Percentiles rank a stretch among this genome's conserved stretches.
Conservation (phyloP, 2,797 vertebrate species). For the Anguilla obscura region DNA sequence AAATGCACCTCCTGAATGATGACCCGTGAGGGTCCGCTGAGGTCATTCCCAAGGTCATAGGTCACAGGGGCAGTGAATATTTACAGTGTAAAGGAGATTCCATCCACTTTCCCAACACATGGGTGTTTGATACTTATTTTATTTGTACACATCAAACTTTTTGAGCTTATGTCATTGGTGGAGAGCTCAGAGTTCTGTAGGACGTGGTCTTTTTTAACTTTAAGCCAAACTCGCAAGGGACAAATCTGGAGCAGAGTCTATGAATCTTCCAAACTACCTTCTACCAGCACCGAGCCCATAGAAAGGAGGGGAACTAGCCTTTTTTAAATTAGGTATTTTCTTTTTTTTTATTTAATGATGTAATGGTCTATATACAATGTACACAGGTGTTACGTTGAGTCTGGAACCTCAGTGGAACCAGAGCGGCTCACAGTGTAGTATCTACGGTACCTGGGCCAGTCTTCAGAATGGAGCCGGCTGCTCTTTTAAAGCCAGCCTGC, state of each 20-base stretch:
- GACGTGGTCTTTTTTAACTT: conserved; percentile 53
- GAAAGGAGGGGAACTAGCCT: conserved; percentile 54
- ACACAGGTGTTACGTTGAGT: conserved; percentile 51
- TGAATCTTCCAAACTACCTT: conserved; percentile 47
- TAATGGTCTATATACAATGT: conserved; percentile 52
- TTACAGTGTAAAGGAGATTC: conserved; percentile 33
- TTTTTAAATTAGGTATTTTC: conserved; percentile 61
- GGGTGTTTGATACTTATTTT: conserved; percentile 61
- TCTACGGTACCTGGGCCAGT: conserved; percentile 25
- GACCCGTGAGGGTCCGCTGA: conserved; percentile 47
- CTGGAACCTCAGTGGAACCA: conserved; percentile 47
- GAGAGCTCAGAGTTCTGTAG: not conserved
- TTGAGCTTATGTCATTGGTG: conserved; percentile 46
- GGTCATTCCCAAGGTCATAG: conserved; percentile 63
- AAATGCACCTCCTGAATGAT: conserved; percentile 52
- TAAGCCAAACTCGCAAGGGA: conserved; percentile 49
- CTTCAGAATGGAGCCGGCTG: conserved; percentile 36
- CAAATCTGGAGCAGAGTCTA: conserved; percentile 37
- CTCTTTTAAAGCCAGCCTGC: not conserved
- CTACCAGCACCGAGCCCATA: conserved; percentile 46
- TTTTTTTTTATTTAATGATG: conserved; percentile 68
- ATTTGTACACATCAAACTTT: conserved; percentile 69
- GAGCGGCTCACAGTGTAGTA: conserved; percentile 40
- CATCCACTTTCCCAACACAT: conserved; percentile 51
- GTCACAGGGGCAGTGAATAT: conserved; percentile 41